phyloP scores from a whole-genome alignment of 2,888 invertebrate species.

The Nasonia oneida region DNA sequence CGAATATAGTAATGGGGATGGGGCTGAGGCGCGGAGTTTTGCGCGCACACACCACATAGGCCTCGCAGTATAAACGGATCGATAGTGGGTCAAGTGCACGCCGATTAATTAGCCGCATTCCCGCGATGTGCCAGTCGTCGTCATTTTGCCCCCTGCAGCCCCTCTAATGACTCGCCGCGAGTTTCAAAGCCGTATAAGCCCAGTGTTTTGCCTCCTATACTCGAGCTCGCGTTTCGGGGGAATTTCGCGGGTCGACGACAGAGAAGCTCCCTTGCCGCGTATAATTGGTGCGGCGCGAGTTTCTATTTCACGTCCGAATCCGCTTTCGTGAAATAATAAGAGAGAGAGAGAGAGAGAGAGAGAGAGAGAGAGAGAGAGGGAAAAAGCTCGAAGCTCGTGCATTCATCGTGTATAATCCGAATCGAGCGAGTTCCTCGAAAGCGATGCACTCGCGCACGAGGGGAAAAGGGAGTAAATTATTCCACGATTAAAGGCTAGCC shows the following conservation, averaged over 20 bases:
- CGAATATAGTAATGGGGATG: not conserved
- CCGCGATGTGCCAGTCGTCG: constrained; percentile 1
- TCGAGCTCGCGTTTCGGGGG: too few relatives aligned
- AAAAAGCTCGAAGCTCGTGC: too few relatives aligned
- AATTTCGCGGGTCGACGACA: too few relatives aligned
- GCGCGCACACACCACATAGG: not conserved
- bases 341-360: too few relatives aligned
- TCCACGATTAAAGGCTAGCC: not conserved
- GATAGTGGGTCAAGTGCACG: constrained; percentile 63
- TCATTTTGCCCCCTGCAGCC: not conserved
- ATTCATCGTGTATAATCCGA: too few relatives aligned
- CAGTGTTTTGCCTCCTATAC: too few relatives aligned
- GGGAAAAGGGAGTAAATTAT: not conserved
- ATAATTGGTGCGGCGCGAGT: not conserved
- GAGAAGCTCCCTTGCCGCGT: not conserved
- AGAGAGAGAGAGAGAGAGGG: not conserved
- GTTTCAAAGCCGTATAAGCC: not conserved
- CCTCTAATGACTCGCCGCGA: not conserved
- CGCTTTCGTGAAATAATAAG: not conserved
- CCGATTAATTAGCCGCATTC: constrained; percentile 63
- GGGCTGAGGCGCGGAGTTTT: too few relatives aligned
- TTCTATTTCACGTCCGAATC: not conserved
- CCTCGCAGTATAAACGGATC: constrained; percentile 12
- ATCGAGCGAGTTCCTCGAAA: not conserved
- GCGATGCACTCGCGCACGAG: too few relatives aligned